These are phyloP conservation scores for Isotomurus palustris DNA, from an alignment of 2,888 invertebrate species.

Conservation along the genomic window DNA sequence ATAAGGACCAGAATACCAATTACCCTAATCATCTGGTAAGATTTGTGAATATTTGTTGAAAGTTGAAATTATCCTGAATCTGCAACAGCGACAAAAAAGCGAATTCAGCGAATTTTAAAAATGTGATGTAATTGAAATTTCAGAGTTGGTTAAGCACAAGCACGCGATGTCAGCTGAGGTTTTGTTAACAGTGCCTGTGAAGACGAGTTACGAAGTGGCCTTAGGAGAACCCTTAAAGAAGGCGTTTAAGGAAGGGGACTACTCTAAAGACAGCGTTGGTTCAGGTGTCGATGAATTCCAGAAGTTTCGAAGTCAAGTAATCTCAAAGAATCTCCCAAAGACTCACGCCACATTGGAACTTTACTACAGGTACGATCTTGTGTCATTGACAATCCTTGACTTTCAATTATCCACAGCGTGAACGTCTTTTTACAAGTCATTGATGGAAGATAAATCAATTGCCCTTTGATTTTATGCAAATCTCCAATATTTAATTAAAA, in stretches of 20 bases:
- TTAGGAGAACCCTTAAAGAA: slow-evolving; percentile 18
- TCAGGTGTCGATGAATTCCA: slow-evolving; percentile 28
- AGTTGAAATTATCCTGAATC: too few species aligned
- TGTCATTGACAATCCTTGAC: slow-evolving; percentile 1
- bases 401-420: neutral
- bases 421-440: neutral
- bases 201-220: slow-evolving; percentile 30
- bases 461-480: too few species aligned
- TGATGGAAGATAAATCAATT: neutral
- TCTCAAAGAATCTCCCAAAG: slow-evolving; percentile 28
- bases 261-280: slow-evolving; percentile 16
- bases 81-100: too few species aligned
- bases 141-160: too few species aligned
- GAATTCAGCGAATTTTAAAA: too few species aligned
- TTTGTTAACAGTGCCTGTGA: slow-evolving; percentile 31
- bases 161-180: too few species aligned
- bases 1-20: too few species aligned
- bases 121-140: too few species aligned
- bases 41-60: too few species aligned
- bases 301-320: slow-evolving; percentile 28
- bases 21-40: too few species aligned
- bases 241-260: slow-evolving; percentile 18
- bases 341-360: slow-evolving; percentile 30
- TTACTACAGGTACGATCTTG: slow-evolving; percentile 25
- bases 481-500: too few species aligned